Evolutionary conservation across 2,113 vertebrate species (phyloP).

Genomic region (Rhegmatorhina hoffmannsi): DNA sequence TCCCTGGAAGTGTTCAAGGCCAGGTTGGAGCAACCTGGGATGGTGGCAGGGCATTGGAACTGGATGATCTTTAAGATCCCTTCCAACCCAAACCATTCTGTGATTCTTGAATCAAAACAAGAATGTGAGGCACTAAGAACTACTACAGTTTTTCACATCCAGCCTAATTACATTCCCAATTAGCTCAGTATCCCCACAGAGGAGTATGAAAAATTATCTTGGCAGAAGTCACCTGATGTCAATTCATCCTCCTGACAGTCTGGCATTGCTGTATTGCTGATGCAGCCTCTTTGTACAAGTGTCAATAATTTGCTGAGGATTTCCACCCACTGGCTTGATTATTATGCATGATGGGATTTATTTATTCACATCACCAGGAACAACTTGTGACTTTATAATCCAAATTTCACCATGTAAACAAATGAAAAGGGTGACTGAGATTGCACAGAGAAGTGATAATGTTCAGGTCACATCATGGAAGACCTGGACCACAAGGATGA

Average conservation of each 20-base stretch:
- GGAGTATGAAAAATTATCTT: not conserved
- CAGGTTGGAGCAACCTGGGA: not conserved
- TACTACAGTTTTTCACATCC: not conserved
- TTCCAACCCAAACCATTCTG: not conserved
- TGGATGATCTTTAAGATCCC: not conserved
- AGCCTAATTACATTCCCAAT: not conserved
- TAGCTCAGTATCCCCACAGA: not conserved
- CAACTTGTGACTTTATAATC: not conserved
- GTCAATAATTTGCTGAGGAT: not conserved
- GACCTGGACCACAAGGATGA: not conserved
- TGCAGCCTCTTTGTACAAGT: not conserved
- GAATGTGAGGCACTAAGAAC: not conserved
- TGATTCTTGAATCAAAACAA: not conserved
- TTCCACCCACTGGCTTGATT: not conserved
- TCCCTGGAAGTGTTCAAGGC: not conserved
- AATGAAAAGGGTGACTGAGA: not conserved
- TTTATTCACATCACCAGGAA: not conserved
- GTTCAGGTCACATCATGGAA: not conserved
- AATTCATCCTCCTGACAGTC: not conserved
- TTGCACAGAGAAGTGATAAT: not conserved
- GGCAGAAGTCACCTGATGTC: not conserved
- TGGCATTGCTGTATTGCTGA: not conserved
- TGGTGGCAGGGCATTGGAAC: fast-evolving
- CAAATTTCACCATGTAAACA: not conserved
- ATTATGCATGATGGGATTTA: not conserved